Evolutionary conservation across 2,113 vertebrate genomes (phyloP).

Genomic region (Saguinus midas): DNA sequence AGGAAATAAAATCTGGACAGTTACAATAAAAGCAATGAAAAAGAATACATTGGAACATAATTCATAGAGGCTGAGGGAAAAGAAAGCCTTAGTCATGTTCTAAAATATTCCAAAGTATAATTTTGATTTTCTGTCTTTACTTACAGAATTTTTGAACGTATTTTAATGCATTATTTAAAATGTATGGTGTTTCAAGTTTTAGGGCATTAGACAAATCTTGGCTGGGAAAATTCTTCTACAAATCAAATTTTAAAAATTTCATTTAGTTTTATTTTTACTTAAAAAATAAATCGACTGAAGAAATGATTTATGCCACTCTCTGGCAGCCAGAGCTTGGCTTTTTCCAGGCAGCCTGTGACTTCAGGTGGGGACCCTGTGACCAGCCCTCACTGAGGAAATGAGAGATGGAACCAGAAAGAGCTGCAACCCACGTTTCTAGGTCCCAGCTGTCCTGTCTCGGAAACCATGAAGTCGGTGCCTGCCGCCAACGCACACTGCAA

Average conservation of each 20-base stretch:
- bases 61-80: background rate
- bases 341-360: rapidly evolving
- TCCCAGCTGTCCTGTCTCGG: background rate
- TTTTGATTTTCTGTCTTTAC: background rate
- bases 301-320: background rate
- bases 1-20: background rate
- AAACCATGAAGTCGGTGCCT: background rate
- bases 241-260: background rate
- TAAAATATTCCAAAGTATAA: background rate
- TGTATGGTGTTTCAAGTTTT: background rate
- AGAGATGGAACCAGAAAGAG: background rate
- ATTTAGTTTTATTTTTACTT: background rate
- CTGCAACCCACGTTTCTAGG: rapidly evolving
- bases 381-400: too few relatives aligned
- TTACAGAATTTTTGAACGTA: background rate
- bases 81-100: background rate
- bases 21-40: background rate
- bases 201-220: background rate
- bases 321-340: too few relatives aligned
- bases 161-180: background rate
- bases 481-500: too few relatives aligned
- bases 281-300: background rate
- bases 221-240: background rate
- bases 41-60: background rate
- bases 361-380: rapidly evolving